Conservation (phyloP, 30 jellyfish, hydroid and myxozoan genomes). For the Hydra vulgaris region DNA sequence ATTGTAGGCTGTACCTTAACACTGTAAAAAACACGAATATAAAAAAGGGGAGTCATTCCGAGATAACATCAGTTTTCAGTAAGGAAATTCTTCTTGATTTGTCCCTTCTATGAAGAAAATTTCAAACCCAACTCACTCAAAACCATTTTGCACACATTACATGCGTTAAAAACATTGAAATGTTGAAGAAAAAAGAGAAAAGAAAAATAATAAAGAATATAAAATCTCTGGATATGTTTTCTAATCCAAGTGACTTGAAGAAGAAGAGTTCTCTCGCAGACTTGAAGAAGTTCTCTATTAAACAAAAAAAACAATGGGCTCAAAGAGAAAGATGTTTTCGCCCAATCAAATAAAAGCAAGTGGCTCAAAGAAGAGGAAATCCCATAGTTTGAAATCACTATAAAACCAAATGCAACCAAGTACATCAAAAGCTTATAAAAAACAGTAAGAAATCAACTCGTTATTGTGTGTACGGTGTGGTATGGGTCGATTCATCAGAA, state of each 20-base stretch:
- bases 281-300: no score
- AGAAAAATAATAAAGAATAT: no score
- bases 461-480: neutral
- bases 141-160: neutral
- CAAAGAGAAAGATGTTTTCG: neutral
- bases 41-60: neutral
- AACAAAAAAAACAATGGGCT: neutral
- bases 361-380: neutral
- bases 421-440: neutral
- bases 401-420: no score
- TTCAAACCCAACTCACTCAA: neutral
- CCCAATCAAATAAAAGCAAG: neutral
- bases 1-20: neutral
- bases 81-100: neutral
- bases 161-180: neutral
- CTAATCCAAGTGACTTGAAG: neutral
- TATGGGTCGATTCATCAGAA: neutral
- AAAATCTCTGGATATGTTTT: neutral
- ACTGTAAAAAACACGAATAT: neutral
- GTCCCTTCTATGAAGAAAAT: neutral
- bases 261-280: neutral
- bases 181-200: neutral
- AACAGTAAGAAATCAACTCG: neutral
- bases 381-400: neutral
- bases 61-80: neutral